These are phyloP conservation scores for Terebella lapidaria DNA, from an alignment of 2,888 invertebrate species.

Conservation along the genomic window DNA sequence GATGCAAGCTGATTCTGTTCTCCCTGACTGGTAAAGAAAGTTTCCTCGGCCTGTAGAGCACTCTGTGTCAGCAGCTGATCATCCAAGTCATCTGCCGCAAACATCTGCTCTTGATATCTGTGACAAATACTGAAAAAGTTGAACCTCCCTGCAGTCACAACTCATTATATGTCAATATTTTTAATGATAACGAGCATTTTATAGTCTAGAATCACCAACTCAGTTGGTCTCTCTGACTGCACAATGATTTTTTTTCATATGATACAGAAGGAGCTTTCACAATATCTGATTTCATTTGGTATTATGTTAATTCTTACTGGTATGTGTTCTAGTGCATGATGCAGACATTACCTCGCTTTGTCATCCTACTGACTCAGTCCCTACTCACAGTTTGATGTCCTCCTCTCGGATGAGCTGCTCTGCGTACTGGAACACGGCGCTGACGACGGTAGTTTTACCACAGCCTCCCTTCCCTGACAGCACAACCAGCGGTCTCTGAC, in stretches of 20 bases:
- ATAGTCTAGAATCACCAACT: no score
- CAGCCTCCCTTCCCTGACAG: conserved; percentile 48
- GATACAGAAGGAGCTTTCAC: no score
- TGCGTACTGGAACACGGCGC: conserved; percentile 25
- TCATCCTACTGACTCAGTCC: not conserved
- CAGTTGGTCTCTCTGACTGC: no score
- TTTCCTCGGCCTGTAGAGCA: not conserved
- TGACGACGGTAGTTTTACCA: conserved; percentile 45
- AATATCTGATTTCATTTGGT: no score
- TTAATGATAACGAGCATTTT: no score
- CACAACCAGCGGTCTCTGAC: conserved; percentile 34
- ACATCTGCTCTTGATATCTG: conserved; percentile 5
- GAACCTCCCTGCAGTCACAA: conserved; percentile 1
- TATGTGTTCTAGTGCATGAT: not conserved
- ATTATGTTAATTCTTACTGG: not conserved
- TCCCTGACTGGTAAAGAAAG: no score
- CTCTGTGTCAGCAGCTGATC: not conserved
- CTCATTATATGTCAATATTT: not conserved
- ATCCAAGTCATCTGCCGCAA: conserved; percentile 6
- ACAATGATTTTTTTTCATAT: no score
- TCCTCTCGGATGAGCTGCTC: not conserved
- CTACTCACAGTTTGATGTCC: not conserved
- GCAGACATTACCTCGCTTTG: not conserved
- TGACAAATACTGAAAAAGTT: not conserved
- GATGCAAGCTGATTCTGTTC: no score